Base-by-base conservation (phyloP, 2,113 vertebrate genomes). In the Catagonus wagneri region DNA sequence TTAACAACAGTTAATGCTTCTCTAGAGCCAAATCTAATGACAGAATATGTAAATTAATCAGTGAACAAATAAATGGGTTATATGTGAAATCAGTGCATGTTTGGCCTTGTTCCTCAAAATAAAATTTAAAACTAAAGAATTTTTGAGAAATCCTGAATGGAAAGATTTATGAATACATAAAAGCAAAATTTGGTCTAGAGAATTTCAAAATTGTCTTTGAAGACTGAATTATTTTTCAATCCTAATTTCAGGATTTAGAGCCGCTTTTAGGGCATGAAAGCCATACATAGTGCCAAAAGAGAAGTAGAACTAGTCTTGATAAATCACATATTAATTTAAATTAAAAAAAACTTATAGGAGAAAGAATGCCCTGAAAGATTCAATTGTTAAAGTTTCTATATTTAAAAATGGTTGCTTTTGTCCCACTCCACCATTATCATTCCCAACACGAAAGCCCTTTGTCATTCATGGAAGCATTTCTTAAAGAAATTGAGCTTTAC, bases 101-200 rank as follows among this genome's bases (percentile, higher is more conserved):
- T 89, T 58, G 15, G 27, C 16, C 65, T 71, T 80, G 3, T 1
- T 85, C 15, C 36, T 80, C 66, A 76, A 93, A 92, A 74, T 54
- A 63, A 92, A 83, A 15, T 34, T 94, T 84, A 78, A 92, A 66
- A 52, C 19, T 60, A 72, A n/a, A n/a, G 58, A 85, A 3, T 58
- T 96, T 50, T 22, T 36, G 34, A 52, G 63, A 72, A 71, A 72
- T 25, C 10, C 25, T 44, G 34, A 83, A 13, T 61, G 23, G 61
- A 78, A 89, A 89, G 71, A 76, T 56, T 71, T 71, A 29, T 72
- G 32, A 84, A 63, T 92, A 19, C 22, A 54, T 19, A 60, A 39
- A 83, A 76, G 14, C 15, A 84, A 65, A 50, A 16, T 68, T 52
- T 89, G 32, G 11, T 39, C 44, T 80, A 65, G 66, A 93, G 29